These are phyloP conservation scores for Macaca mulatta DNA, from an alignment of 2,113 vertebrate species.

Conservation along the genomic window DNA sequence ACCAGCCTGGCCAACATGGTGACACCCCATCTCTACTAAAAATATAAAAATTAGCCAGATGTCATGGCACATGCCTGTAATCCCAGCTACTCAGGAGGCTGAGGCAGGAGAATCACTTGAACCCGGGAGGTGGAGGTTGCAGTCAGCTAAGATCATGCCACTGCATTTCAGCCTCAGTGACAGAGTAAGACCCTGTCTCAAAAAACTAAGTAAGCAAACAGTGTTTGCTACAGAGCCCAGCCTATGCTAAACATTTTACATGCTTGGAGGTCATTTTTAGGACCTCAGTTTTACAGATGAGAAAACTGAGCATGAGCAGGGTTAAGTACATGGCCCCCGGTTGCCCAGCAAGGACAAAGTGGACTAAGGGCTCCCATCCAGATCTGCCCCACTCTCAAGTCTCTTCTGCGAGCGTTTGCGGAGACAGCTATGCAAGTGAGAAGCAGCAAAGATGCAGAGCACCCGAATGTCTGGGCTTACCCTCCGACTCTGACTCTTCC, in stretches of 20 bases:
- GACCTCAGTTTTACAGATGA: background rate
- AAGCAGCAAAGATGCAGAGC: accelerated
- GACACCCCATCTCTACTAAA: no score
- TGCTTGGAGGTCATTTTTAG: background rate
- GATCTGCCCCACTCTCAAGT: background rate
- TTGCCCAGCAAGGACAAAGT: background rate
- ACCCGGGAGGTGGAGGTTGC: no score
- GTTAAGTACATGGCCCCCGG: background rate
- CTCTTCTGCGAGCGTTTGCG: background rate
- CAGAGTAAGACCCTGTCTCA: no score
- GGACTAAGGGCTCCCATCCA: background rate
- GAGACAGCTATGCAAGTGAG: accelerated
- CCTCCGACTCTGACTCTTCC: slow-evolving; percentile 92
- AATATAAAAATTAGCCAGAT: no score
- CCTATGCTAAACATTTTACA: background rate
- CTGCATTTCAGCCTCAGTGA: no score
- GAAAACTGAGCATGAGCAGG: background rate
- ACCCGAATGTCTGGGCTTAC: slow-evolving; percentile 78
- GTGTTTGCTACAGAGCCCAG: background rate
- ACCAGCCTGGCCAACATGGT: no score
- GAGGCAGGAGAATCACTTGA: no score
- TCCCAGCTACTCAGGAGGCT: no score
- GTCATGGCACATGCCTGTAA: no score
- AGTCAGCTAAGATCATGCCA: no score
- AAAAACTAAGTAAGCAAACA: no score